Percentiles rank a stretch among this genome's conserved stretches.
Conservation (phyloP, 2,797 vertebrate species). For the Pipistrellus nathusii region DNA sequence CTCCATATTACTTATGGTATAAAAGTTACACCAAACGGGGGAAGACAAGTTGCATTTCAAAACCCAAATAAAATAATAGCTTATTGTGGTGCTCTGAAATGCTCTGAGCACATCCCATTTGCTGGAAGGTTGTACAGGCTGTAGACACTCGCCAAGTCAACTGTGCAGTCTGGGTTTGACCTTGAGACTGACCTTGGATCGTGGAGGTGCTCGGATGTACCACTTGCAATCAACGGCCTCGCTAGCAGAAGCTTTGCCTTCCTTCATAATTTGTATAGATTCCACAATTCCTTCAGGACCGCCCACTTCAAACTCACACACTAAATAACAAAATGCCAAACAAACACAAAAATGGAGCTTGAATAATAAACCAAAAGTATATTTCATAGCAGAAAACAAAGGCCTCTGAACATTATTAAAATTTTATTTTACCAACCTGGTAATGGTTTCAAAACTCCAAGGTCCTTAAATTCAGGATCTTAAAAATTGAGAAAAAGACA, state of each 20-base stretch:
- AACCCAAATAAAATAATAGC: constrained; percentile 54
- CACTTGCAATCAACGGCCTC: constrained; percentile 99
- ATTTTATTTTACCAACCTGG: constrained; percentile 94
- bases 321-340: constrained; percentile 89
- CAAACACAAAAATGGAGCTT: constrained; percentile 83
- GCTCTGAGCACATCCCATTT: constrained; percentile 9
- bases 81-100: constrained; percentile 62
- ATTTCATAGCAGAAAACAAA: constrained; percentile 80
- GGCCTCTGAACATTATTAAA: constrained; percentile 68
- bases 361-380: constrained; percentile 89
- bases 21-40: constrained; percentile 35
- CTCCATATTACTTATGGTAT: constrained; percentile 49
- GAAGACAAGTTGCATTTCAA: constrained; percentile 67
- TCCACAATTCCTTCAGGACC: constrained; percentile 99
- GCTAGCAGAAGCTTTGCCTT: constrained; percentile 94
- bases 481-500: constrained; percentile 89
- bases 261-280: constrained; percentile 97
- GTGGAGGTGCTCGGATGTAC: constrained; percentile 97
- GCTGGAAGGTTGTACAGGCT: constrained; percentile 51
- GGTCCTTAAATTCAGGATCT: constrained; percentile 99
- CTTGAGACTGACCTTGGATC: constrained; percentile 95
- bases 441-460: constrained; percentile 96
- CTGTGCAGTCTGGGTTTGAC: constrained; percentile 60
- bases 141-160: constrained; percentile 66
- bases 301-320: constrained; percentile 98